Evolutionary conservation across 2,888 invertebrate species (phyloP).

Genomic region (Machimus rusticus): DNA sequence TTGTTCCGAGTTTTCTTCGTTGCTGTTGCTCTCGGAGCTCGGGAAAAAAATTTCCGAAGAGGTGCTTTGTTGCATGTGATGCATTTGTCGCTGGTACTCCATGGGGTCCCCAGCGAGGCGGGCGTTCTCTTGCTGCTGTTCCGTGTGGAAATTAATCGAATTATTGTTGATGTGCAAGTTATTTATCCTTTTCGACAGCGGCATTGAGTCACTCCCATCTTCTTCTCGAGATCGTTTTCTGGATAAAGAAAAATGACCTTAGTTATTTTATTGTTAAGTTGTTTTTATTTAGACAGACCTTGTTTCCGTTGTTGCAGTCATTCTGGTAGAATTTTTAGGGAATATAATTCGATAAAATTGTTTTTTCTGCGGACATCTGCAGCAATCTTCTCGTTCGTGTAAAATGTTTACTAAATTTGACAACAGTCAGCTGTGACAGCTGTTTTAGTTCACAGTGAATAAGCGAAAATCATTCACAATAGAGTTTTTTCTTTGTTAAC

Average conservation of each 20-base stretch:
- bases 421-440: not conserved
- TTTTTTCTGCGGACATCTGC: not conserved
- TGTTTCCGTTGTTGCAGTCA: slow-evolving; percentile 32
- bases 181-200: slow-evolving; percentile 88
- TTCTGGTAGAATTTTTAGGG: not conserved
- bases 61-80: slow-evolving; percentile 49
- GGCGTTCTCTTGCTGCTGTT: slow-evolving; percentile 11
- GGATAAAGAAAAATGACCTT: slow-evolving; percentile 50
- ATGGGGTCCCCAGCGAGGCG: not conserved
- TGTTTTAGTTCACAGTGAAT: not conserved
- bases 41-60: slow-evolving; percentile 45
- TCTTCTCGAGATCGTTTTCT: slow-evolving; percentile 83
- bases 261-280: not conserved
- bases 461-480: not conserved
- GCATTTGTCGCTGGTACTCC: slow-evolving; percentile 46
- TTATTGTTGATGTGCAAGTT: slow-evolving; percentile 81
- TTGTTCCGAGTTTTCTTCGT: slow-evolving; percentile 16
- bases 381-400: not conserved
- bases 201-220: slow-evolving; percentile 80
- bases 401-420: slow-evolving; percentile 23
- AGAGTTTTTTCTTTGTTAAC: not conserved
- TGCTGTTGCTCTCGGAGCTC: slow-evolving; percentile 44
- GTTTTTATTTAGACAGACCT: not conserved
- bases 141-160: slow-evolving; percentile 9
- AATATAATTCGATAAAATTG: not conserved